These are phyloP conservation scores for Labeo rohita DNA, from an alignment of 2,113 vertebrate genomes.

Conservation along the genomic window DNA sequence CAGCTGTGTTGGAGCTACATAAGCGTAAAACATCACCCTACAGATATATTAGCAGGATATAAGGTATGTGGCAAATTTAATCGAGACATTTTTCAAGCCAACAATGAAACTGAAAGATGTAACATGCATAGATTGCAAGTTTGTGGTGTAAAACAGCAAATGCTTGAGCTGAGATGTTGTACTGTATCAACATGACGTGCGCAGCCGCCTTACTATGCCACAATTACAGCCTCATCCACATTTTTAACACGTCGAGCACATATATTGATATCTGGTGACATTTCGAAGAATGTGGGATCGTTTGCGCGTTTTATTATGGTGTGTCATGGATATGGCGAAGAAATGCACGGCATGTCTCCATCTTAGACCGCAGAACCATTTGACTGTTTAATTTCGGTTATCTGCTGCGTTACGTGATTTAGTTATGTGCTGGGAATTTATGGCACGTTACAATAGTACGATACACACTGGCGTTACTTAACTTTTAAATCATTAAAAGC, in stretches of 20 bases:
- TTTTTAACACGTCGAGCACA: background rate
- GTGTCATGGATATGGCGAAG: background rate
- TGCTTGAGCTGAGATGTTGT: background rate
- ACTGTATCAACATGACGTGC: background rate
- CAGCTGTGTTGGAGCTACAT: background rate
- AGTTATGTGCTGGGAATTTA: background rate
- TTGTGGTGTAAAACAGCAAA: constrained; percentile 3
- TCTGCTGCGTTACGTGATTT: background rate
- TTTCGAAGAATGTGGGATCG: background rate
- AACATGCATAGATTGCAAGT: background rate
- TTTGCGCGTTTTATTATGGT: background rate
- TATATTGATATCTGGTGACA: background rate
- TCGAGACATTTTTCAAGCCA: background rate
- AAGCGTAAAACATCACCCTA: background rate
- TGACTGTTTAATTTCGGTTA: background rate
- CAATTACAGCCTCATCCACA: background rate
- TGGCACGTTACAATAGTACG: no score
- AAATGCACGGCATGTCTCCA: constrained; percentile 2
- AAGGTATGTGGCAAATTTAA: background rate
- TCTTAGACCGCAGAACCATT: background rate
- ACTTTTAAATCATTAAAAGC: background rate
- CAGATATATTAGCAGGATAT: background rate
- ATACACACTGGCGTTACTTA: background rate
- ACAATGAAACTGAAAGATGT: background rate
- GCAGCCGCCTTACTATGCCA: background rate